Evolutionary conservation across 2,888 invertebrate species (phyloP).

Genomic region (Cyclophora albipunctata): DNA sequence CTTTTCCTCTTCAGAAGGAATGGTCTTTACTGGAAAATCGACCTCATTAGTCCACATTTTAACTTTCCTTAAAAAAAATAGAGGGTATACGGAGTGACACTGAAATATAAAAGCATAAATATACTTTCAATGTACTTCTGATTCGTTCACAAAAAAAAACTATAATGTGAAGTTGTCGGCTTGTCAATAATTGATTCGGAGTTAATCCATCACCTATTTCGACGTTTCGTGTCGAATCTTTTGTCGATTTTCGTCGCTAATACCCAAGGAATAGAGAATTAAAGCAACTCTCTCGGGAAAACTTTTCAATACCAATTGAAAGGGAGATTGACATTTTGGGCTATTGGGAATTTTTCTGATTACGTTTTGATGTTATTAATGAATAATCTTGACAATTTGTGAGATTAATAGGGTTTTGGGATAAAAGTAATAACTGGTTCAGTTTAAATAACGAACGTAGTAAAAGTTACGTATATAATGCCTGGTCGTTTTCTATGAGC

Average conservation of each 20-base stretch:
- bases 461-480: no score
- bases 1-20: no score
- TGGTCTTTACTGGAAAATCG: no score
- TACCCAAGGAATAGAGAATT: slow-evolving; percentile 4
- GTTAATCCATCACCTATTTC: slow-evolving; percentile 15
- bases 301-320: slow-evolving; percentile 3
- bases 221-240: slow-evolving; percentile 6
- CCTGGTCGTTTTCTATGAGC: no score
- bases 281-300: background rate
- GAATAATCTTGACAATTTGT: background rate
- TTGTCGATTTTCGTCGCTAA: slow-evolving; percentile 8
- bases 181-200: slow-evolving; percentile 7
- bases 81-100: no score
- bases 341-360: background rate
- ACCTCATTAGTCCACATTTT: no score
- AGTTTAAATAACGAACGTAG: no score
- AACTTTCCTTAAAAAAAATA: no score
- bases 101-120: no score
- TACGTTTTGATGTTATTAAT: background rate
- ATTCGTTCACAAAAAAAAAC: background rate
- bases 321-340: slow-evolving; percentile 1
- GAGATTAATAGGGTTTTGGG: no score
- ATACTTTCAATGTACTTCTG: no score
- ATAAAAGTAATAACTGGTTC: no score
- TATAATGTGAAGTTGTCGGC: slow-evolving; percentile 3